A percentile compares a stretch with the other conserved stretches of the same genome.
Conservation (phyloP, 1,140 invertebrate species). For the Formica exsecta region DNA sequence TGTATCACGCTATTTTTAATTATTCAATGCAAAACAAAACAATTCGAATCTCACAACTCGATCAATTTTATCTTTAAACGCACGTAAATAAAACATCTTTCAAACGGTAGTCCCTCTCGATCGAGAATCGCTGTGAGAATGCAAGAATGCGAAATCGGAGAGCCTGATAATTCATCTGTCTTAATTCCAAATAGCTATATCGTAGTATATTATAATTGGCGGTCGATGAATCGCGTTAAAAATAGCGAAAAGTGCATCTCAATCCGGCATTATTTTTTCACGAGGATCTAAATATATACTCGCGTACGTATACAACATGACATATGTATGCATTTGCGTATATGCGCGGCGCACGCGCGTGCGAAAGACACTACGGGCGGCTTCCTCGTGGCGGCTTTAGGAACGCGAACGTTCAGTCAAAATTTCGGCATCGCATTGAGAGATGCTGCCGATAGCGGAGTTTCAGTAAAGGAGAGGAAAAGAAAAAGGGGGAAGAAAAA, state of each 20-base stretch:
- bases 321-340: not conserved
- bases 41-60: too few species aligned
- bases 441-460: slow-evolving; percentile 71
- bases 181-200: too few species aligned
- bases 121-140: too few species aligned
- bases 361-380: not conserved
- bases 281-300: not conserved
- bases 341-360: not conserved
- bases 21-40: too few species aligned
- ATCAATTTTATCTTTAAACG: too few species aligned
- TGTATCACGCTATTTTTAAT: too few species aligned
- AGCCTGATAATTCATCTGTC: too few species aligned
- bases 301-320: not conserved
- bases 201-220: too few species aligned
- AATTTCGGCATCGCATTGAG: slow-evolving; percentile 68
- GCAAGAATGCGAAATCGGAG: too few species aligned
- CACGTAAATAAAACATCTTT: too few species aligned
- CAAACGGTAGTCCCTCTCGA: too few species aligned
- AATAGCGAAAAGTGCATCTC: not conserved
- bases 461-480: slow-evolving; percentile 59
- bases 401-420: slow-evolving; percentile 62
- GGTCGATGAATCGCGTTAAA: slow-evolving; percentile 7
- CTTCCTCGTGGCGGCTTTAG: slow-evolving; percentile 39
- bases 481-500: slow-evolving; percentile 15
- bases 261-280: not conserved